Base-by-base conservation (phyloP, 2,113 vertebrate genomes). In the Paraplagusia blochii region DNA sequence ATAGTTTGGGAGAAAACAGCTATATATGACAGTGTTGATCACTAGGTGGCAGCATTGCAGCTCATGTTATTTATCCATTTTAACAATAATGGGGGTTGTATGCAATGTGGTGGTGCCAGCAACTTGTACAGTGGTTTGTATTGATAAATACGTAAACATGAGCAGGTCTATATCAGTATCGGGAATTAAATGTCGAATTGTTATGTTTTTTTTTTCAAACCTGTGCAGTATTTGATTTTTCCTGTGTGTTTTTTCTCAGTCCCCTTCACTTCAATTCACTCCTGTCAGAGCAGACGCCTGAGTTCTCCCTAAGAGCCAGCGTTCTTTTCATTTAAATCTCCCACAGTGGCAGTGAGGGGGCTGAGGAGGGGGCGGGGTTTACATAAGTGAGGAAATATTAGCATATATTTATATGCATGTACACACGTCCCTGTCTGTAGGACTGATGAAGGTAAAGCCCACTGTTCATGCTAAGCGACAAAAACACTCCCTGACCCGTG, bases 231-330 rank as follows among this genome's bases (percentile, higher is more conserved):
- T 50, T 15, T 63, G 65, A 35, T 45, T 55, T 52, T 57, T 35
- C 53, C 33, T 58, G 48, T 63, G 62, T 38, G 48, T 69, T 54
- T 58, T 65, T 46, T 58, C 15, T n/a, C n/a, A n/a, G n/a, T n/a
- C n/a, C 70, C 66, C 58, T 43, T 63, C 12, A 10, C 62, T 22
- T 34, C 62, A 46, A 8, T 18, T 7, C 18, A 47, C 65, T 43
- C 42, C 67, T 53, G 39, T 84, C 77, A 63, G 49, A 77, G 74
- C 66, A 63, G 69, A 78, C 72, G 69, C 55, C 50, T 78, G 63
- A 57, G 58, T 3, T 4, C 54, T 81, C 60, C 76, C 64, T 35
- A 58, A 70, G 66, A 78, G 71, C 58, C 74, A 63, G 66, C 69
- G 16, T 34, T 76, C 74, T 67, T 75, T 67, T 72, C 55, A 63